Conservation (phyloP, 2,113 vertebrate genomes). For the Bambusicola thoracicus region DNA sequence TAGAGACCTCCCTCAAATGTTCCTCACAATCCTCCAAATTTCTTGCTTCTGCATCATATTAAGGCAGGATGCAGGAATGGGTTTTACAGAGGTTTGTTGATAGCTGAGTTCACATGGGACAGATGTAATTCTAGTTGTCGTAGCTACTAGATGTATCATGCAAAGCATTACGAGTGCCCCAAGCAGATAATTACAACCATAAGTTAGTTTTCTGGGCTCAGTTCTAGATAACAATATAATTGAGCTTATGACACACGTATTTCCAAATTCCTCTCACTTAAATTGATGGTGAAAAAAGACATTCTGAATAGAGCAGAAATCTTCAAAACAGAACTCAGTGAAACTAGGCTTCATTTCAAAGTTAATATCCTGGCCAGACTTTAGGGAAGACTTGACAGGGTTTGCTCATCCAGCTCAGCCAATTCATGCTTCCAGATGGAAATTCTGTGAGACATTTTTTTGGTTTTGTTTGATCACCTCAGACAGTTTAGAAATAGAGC, state of each 20-base stretch:
- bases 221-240: background rate
- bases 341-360: slow-evolving; percentile 57
- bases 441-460: background rate
- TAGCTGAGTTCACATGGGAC: background rate
- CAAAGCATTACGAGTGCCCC: background rate
- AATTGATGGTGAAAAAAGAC: slow-evolving; percentile 16
- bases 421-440: slow-evolving; percentile 38
- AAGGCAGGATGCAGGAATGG: background rate
- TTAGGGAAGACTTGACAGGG: slow-evolving; percentile 12
- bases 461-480: slow-evolving; percentile 23
- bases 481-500: slow-evolving; percentile 15
- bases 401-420: background rate
- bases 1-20: background rate
- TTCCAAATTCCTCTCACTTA: slow-evolving; percentile 33
- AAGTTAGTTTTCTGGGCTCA: background rate
- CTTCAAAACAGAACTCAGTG: slow-evolving; percentile 38
- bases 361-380: slow-evolving; percentile 55
- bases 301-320: slow-evolving; percentile 36
- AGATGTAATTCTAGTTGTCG: rapidly evolving
- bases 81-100: background rate
- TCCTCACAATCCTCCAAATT: background rate
- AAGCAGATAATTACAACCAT: background rate
- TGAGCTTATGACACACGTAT: background rate
- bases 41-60: background rate
- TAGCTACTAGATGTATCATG: background rate